Conservation (phyloP, 1,140 invertebrate species). For the Halyomorpha halys region DNA sequence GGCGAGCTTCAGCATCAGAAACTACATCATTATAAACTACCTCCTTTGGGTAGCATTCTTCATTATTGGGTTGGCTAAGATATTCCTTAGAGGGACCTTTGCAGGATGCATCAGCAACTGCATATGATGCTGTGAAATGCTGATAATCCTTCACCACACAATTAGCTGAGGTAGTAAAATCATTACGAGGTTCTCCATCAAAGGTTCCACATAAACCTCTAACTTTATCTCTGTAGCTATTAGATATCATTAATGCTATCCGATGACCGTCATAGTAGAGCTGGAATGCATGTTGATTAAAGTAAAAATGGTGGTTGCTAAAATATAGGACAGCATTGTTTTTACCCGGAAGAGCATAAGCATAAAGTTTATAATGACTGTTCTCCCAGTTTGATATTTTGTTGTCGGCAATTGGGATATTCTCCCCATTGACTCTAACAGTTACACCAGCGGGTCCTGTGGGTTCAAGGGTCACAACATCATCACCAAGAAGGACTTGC, state of each 20-base stretch:
- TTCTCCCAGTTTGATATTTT: slow-evolving; percentile 30
- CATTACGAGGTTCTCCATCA: slow-evolving; percentile 44
- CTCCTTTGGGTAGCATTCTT: slow-evolving; percentile 35
- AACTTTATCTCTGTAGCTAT: slow-evolving; percentile 40
- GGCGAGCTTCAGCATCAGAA: slow-evolving; percentile 22
- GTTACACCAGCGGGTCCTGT: slow-evolving; percentile 25
- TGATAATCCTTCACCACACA: slow-evolving; percentile 41
- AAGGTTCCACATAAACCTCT: slow-evolving; percentile 55
- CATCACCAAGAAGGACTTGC: slow-evolving; percentile 33
- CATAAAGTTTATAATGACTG: slow-evolving; percentile 37
- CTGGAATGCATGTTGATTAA: too few species aligned
- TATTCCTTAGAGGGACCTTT: slow-evolving; percentile 37
- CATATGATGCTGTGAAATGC: slow-evolving; percentile 45
- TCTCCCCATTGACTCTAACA: slow-evolving; percentile 36
- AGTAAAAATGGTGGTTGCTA: slow-evolving; percentile 38
- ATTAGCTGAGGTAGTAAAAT: slow-evolving; percentile 47
- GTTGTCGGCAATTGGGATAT: slow-evolving; percentile 31
- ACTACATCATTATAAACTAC: slow-evolving; percentile 25
- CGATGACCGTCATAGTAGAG: slow-evolving; percentile 44
- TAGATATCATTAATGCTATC: slow-evolving; percentile 37
- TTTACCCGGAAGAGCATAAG: slow-evolving; percentile 35
- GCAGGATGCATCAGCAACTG: slow-evolving; percentile 35
- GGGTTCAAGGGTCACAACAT: slow-evolving; percentile 29
- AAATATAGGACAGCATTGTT: slow-evolving; percentile 37
- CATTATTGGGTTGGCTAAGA: slow-evolving; percentile 30